A percentile compares a stretch with the other conserved stretches of the same genome.
Evolutionary conservation across 2,888 invertebrate species (phyloP).

Genomic region (Drosophila histrio): DNA sequence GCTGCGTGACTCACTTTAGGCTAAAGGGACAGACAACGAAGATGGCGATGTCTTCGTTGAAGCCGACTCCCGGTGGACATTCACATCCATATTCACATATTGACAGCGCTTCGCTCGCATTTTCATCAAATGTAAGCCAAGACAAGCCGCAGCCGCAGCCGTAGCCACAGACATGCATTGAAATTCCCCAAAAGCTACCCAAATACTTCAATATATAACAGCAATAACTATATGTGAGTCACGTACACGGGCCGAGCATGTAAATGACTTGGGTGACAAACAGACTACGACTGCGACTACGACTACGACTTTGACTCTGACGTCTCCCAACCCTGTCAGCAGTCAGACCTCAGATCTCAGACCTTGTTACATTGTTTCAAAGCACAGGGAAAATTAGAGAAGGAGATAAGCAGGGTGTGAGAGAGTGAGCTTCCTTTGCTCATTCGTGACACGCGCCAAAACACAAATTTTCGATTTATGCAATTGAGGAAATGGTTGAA

Average conservation of each 20-base stretch:
- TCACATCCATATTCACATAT: conserved; percentile 39
- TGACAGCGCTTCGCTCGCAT: conserved; percentile 58
- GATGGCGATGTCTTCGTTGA: not conserved
- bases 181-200: conserved; percentile 53
- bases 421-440: conserved; percentile 47
- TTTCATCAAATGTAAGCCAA: conserved; percentile 71
- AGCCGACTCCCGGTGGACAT: conserved; percentile 53
- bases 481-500: conserved; percentile 72
- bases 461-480: conserved; percentile 80
- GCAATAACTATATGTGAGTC: conserved; percentile 73
- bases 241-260: conserved; percentile 73
- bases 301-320: too few species aligned
- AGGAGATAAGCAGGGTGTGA: not conserved
- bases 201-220: conserved; percentile 34
- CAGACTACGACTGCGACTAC: conserved; percentile 32
- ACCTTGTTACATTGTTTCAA: conserved; percentile 73
- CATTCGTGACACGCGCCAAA: conserved; percentile 76
- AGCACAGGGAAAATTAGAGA: conserved; percentile 42
- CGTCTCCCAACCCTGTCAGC: conserved; percentile 26
- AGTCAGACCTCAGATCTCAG: conserved; percentile 19
- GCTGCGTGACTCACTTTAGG: conserved; percentile 70
- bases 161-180: conserved; percentile 34
- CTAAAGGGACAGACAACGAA: conserved; percentile 1
- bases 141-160: conserved; percentile 22
- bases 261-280: conserved; percentile 80